phyloP scores from a whole-genome alignment of 2,888 invertebrate genomes.

The Azorinus chamasolen region DNA sequence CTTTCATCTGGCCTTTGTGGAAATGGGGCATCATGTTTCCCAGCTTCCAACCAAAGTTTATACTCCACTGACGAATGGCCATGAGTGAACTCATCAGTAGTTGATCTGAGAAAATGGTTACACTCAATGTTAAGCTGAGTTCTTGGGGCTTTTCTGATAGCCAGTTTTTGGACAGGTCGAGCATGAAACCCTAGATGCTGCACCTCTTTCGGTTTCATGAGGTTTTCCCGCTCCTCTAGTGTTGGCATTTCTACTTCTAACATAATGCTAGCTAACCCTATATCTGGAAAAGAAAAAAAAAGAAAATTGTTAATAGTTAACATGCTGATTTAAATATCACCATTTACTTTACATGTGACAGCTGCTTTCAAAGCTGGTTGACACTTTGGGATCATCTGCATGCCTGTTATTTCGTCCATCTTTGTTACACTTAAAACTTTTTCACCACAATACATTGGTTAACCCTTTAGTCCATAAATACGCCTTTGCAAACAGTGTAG shows the following conservation, averaged over 20 bases:
- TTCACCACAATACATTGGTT: too few relatives aligned
- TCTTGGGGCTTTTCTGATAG: conserved; percentile 71
- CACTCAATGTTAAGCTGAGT: conserved; percentile 84
- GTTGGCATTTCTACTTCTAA: conserved; percentile 70
- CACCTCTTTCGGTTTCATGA: conserved; percentile 70
- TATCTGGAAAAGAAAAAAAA: not conserved
- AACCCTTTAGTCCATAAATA: too few relatives aligned
- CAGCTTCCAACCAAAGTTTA: conserved; percentile 85
- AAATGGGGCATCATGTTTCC: conserved; percentile 81
- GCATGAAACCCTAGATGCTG: conserved; percentile 83
- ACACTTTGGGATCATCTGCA: too few relatives aligned
- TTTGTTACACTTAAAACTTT: too few relatives aligned
- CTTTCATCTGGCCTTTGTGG: conserved; percentile 80
- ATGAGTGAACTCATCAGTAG: conserved; percentile 70
- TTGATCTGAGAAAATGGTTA: conserved; percentile 81
- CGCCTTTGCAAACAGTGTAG: too few relatives aligned
- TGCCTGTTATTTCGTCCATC: too few relatives aligned
- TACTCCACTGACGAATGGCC: conserved; percentile 79
- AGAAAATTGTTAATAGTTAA: not conserved
- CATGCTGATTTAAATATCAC: too few relatives aligned
- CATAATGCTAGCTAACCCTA: conserved; percentile 18
- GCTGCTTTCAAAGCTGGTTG: too few relatives aligned
- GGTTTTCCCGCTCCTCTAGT: conserved; percentile 81
- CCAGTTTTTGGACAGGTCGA: conserved; percentile 79
- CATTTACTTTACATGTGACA: too few relatives aligned